Evolutionary conservation across 1,140 invertebrate species (phyloP).

Genomic region (Leptinotarsa texana): DNA sequence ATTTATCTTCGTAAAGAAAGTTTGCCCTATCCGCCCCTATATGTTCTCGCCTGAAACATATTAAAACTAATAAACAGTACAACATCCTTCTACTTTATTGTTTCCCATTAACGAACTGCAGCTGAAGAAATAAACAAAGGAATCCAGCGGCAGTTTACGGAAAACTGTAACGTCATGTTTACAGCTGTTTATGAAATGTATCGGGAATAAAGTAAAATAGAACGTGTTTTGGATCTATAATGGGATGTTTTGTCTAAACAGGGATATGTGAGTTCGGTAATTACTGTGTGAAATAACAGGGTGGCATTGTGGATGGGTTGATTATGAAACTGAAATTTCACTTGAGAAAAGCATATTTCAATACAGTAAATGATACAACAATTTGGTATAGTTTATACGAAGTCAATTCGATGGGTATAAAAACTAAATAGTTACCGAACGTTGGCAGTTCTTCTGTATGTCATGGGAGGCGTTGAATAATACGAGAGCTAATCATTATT

Average conservation of each 20-base stretch:
- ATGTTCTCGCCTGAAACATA: not conserved
- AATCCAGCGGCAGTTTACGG: not conserved
- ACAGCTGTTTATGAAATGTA: slow-evolving; percentile 12
- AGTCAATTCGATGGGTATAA: too few species aligned
- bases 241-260: not conserved
- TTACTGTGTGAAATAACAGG: not conserved
- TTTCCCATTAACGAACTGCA: slow-evolving; percentile 12
- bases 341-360: too few species aligned
- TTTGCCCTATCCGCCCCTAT: not conserved
- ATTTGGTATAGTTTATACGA: too few species aligned
- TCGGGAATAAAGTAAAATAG: not conserved
- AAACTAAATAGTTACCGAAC: too few species aligned
- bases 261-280: not conserved
- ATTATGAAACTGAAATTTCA: too few species aligned
- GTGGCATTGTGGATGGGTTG: not conserved
- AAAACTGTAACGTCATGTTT: slow-evolving; percentile 15
- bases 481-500: too few species aligned
- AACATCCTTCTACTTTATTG: slow-evolving; percentile 10
- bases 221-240: slow-evolving; percentile 2
- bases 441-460: too few species aligned
- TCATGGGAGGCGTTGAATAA: too few species aligned
- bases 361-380: too few species aligned
- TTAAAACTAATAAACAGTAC: slow-evolving; percentile 14
- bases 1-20: too few species aligned
- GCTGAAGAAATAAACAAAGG: slow-evolving; percentile 15